These are phyloP conservation scores for Coracias cyanogaster DNA, from an alignment of 2,797 vertebrate species.

Conservation along the genomic window DNA sequence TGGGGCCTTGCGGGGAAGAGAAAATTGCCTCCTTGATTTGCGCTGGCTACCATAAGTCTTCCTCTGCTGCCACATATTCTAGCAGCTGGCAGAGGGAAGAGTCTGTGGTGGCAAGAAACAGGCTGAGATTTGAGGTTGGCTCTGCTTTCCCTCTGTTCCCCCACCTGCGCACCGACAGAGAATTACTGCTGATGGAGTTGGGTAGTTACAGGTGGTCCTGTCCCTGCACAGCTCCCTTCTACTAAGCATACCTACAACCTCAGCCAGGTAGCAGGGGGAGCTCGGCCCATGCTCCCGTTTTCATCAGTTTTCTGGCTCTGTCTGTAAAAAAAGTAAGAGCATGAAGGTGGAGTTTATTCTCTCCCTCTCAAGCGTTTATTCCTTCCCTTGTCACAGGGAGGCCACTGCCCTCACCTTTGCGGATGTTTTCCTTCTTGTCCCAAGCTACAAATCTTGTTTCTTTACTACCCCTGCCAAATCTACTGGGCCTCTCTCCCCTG, in stretches of 20 bases:
- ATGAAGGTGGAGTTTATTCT: too few relatives aligned
- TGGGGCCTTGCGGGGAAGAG: neutral
- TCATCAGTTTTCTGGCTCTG: neutral
- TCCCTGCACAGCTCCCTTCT: conserved; percentile 30
- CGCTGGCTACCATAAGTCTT: neutral
- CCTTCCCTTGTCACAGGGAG: conserved; percentile 9
- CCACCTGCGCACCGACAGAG: neutral
- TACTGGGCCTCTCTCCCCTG: conserved; percentile 20
- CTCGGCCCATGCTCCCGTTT: neutral
- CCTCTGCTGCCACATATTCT: neutral
- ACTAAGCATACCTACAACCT: neutral
- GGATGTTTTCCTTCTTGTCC: neutral
- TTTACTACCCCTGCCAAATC: conserved; percentile 8
- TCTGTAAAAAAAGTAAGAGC: conserved; percentile 46
- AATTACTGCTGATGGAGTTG: neutral
- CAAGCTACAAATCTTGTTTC: neutral
- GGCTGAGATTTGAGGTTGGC: neutral
- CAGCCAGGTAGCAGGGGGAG: neutral
- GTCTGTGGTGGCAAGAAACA: neutral
- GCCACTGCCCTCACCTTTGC: conserved; percentile 34
- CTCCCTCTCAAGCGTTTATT: neutral
- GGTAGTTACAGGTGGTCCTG: neutral
- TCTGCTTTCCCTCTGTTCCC: neutral
- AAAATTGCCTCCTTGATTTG: neutral
- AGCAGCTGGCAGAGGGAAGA: neutral